A percentile compares a stretch with the other conserved stretches of the same genome.
Conservation (phyloP, 1,140 invertebrate genomes). For the Papilio helenus region DNA sequence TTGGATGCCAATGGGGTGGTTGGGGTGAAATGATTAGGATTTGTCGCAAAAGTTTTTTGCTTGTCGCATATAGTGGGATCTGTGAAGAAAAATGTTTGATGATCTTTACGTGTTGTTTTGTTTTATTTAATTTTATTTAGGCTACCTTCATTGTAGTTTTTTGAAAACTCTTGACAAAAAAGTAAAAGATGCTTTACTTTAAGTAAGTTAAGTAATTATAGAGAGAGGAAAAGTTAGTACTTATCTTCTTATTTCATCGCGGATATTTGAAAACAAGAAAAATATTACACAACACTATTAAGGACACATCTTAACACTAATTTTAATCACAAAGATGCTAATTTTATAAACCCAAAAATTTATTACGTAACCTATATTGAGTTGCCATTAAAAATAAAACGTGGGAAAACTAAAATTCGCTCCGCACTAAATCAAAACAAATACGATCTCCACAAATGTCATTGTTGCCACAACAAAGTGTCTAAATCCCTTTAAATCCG, state of each 20-base stretch:
- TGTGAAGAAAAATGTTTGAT: slow-evolving; percentile 50
- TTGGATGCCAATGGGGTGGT: slow-evolving; percentile 69
- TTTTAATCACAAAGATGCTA: too few relatives aligned
- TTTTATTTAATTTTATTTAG: background rate
- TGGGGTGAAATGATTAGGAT: slow-evolving; percentile 68
- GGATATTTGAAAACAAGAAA: background rate
- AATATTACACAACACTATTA: background rate
- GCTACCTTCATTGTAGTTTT: background rate
- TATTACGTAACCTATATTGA: slow-evolving; percentile 9
- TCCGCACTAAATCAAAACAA: slow-evolving; percentile 73
- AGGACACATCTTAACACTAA: background rate
- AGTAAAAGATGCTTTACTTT: background rate
- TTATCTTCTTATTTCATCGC: background rate
- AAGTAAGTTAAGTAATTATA: background rate
- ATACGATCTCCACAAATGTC: slow-evolving; percentile 71
- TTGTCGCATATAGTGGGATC: slow-evolving; percentile 51
- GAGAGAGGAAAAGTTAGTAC: background rate
- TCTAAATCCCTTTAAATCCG: slow-evolving; percentile 81
- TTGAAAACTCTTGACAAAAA: background rate
- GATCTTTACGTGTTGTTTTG: slow-evolving; percentile 27
- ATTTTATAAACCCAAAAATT: too few relatives aligned
- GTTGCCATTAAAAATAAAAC: slow-evolving; percentile 46
- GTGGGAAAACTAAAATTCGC: slow-evolving; percentile 62
- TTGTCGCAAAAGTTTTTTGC: slow-evolving; percentile 60
- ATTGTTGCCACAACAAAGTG: slow-evolving; percentile 82